Conservation (phyloP, 2,888 invertebrate genomes). For the Rambutsinella grinnellia region DNA sequence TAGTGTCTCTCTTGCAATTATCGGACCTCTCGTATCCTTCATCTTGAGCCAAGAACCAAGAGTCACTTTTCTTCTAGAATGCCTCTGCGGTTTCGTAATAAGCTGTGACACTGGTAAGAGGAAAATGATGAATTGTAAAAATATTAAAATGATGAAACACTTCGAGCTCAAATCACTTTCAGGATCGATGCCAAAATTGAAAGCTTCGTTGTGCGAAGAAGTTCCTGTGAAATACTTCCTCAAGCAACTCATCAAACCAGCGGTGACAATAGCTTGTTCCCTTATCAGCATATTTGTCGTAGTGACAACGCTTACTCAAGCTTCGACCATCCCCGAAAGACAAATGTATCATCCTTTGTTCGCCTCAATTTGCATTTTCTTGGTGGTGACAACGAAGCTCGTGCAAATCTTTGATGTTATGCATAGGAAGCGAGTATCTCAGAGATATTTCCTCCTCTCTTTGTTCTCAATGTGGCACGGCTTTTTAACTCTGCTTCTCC, state of each 20-base stretch:
- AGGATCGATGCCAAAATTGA: constrained; percentile 57
- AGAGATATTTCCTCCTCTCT: neutral
- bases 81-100: constrained; percentile 60
- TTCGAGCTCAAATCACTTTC: too few species aligned
- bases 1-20: constrained; percentile 44
- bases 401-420: constrained; percentile 18
- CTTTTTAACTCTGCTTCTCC: constrained; percentile 51
- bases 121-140: neutral
- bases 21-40: constrained; percentile 54
- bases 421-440: constrained; percentile 13
- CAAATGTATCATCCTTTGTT: constrained; percentile 32
- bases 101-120: constrained; percentile 60
- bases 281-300: constrained; percentile 30
- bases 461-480: constrained; percentile 51
- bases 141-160: neutral
- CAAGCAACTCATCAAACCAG: constrained; percentile 53
- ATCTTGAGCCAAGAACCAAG: constrained; percentile 52
- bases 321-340: constrained; percentile 17
- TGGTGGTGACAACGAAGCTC: constrained; percentile 28
- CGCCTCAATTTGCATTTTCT: constrained; percentile 36
- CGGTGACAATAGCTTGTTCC: constrained; percentile 37
- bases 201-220: constrained; percentile 60
- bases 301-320: constrained; percentile 14
- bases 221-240: constrained; percentile 58
- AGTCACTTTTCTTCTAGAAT: constrained; percentile 55